These are phyloP conservation scores for Molossus alvarezi DNA, from an alignment of 2,797 vertebrate genomes.

Conservation along the genomic window DNA sequence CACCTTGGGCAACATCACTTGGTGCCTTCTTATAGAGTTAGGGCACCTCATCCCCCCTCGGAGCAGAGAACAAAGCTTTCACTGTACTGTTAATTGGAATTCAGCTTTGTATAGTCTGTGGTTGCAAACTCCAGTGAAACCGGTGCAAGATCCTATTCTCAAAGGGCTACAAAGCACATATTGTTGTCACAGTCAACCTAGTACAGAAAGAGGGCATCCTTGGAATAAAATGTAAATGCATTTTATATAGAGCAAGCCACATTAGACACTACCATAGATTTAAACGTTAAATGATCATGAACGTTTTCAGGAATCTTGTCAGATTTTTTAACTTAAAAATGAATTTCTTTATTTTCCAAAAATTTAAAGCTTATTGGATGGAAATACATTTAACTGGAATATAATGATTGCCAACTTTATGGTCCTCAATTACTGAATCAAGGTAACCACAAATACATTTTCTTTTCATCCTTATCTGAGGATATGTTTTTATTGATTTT, in stretches of 20 bases:
- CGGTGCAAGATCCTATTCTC: conserved; percentile 75
- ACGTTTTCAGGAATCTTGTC: background rate
- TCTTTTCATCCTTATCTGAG: too few relatives aligned
- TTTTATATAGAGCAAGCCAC: conserved; percentile 30
- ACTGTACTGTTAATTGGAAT: conserved; percentile 80
- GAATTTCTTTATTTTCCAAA: conserved; percentile 50
- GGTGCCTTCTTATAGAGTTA: background rate
- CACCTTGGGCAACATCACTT: background rate
- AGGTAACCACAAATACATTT: background rate
- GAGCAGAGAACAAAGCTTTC: conserved; percentile 75
- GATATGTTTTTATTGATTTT: too few relatives aligned
- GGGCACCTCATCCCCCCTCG: background rate
- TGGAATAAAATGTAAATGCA: conserved; percentile 66
- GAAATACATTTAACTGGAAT: background rate
- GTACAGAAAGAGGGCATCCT: conserved; percentile 56
- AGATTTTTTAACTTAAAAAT: conserved; percentile 43
- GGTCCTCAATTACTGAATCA: background rate
- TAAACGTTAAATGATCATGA: conserved; percentile 59
- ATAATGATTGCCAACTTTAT: background rate
- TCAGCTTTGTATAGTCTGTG: conserved; percentile 72
- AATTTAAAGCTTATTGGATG: conserved; percentile 60
- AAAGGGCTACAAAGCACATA: conserved; percentile 73
- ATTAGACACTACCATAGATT: conserved; percentile 45
- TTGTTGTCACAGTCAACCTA: conserved; percentile 67
- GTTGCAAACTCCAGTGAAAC: conserved; percentile 73